phyloP scores from a whole-genome alignment of 2,113 vertebrate genomes.

The Corythaixoides concolor region DNA sequence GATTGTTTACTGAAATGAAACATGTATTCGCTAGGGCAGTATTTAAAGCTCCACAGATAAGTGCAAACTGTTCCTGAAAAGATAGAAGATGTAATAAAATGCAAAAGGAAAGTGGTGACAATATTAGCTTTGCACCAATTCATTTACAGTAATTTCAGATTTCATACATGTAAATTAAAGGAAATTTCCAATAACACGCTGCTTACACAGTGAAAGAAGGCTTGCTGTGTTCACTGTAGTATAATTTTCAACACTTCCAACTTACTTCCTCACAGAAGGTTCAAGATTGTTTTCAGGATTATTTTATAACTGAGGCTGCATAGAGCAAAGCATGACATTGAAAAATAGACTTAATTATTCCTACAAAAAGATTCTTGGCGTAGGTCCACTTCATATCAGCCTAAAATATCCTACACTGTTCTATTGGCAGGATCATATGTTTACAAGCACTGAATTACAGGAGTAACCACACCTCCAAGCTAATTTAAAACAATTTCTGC shows the following conservation, averaged over 20 bases:
- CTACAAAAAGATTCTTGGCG: conserved; percentile 39
- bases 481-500: conserved; percentile 57
- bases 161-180: neutral
- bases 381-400: neutral
- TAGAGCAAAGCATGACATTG: conserved; percentile 19
- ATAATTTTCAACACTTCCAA: neutral
- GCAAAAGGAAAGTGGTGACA: neutral
- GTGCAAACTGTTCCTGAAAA: conserved; percentile 45
- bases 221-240: neutral
- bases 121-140: conserved; percentile 18
- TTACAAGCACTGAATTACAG: conserved; percentile 54
- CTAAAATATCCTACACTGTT: conserved; percentile 38
- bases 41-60: conserved; percentile 65
- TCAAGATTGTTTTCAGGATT: conserved; percentile 22
- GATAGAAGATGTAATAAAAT: conserved; percentile 22
- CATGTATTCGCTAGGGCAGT: conserved; percentile 30
- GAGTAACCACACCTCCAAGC: conserved; percentile 48
- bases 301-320: conserved; percentile 30
- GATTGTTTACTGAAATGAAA: conserved; percentile 62
- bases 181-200: neutral
- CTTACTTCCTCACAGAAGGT: neutral
- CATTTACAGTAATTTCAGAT: conserved; percentile 19
- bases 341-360: conserved; percentile 60
- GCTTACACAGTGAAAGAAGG: neutral
- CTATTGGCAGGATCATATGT: conserved; percentile 26